Evolutionary conservation across 2,888 invertebrate genomes (phyloP), one percentile per base, ranked within the genome.

Genomic region (Cinara cedri): DNA sequence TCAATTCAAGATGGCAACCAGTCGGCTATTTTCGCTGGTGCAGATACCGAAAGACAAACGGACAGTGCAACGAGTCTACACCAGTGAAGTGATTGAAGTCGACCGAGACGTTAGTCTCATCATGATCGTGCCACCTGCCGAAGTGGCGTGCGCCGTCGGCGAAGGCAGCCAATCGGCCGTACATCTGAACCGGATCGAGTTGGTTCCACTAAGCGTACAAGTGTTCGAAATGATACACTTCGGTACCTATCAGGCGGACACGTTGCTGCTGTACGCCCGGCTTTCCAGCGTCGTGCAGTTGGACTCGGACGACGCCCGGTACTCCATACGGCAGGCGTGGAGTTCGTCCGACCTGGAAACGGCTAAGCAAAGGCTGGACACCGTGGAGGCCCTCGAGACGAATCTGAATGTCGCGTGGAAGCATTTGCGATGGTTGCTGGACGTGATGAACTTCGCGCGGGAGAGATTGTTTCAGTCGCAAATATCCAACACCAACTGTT

Each of bases 191-290:
- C 90, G 94, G 80, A 92, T 93, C 8, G 96, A 97, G 85, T 88
- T 96, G 75, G 90, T 95, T 63, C 93, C 95, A 82, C 88, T 98
- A 80, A 97, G 98, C 0, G 93, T 98, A 60, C 96, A 97, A 87
- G 95, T 94, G 0, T 94, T 94, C 84, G 93, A 96, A 89, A 93
- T 95, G 96, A 95, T 97, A 82, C 97, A 98, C 85, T 88, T 98
- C 82, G 93, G 92, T 84, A 97, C 98, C 2, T 99, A 98, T 86
- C 96, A 97, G 85, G 91, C 91, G 71, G 93, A 92, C 83, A 93
- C 98, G 82, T 91, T 98, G 76, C 92, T 93, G 84, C 91, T 95
- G 85, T 98, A 98, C 87, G 94, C 96, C 2, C 91, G 95, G 81
- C 88, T 98, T 19, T 97, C 97, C 83, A 96, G 97, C 83, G 93